Conservation (phyloP, 2,113 vertebrate species). For the Sturnira hondurensis region DNA sequence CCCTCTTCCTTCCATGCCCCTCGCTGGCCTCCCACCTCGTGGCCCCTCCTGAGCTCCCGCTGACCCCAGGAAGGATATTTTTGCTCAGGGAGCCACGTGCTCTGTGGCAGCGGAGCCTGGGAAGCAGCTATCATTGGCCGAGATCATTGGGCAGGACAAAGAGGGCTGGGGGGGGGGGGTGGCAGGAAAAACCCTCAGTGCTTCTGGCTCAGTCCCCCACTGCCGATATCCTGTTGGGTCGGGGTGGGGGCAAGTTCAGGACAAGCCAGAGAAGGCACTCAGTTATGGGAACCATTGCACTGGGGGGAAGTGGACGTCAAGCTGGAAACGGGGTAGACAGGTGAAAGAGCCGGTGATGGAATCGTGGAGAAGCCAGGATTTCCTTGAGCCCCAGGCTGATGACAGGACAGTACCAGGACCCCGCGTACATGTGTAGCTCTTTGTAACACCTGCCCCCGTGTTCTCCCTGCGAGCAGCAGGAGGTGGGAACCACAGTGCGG, state of each 20-base stretch:
- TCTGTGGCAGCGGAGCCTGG: neutral
- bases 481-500: neutral
- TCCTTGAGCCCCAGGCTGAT: neutral
- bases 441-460: accelerated
- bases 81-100: neutral
- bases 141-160: neutral
- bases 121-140: neutral
- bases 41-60: neutral
- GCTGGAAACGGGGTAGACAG: neutral
- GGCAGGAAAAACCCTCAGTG: neutral
- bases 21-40: too few relatives aligned
- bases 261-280: neutral
- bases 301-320: accelerated
- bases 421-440: accelerated
- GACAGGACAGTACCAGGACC: neutral
- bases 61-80: neutral
- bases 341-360: accelerated
- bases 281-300: accelerated
- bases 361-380: neutral
- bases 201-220: neutral
- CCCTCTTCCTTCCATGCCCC: neutral
- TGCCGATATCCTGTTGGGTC: neutral
- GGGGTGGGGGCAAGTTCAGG: neutral
- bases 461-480: neutral
- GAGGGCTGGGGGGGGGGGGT: neutral